Conservation (phyloP, 2,888 invertebrate genomes). For the Hydriomena furcata region DNA sequence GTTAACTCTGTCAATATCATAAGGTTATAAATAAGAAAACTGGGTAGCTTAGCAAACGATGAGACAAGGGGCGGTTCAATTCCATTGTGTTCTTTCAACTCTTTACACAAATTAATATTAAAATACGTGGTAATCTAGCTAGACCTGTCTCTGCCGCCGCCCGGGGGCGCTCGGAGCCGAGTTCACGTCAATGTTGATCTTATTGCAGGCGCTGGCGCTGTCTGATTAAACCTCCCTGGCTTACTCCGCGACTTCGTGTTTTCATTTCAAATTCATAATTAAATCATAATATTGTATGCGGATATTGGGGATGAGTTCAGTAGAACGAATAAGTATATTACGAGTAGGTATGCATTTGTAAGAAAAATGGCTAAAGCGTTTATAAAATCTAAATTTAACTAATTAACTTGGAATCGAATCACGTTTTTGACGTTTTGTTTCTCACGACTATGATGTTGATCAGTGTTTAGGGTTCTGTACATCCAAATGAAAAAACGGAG, state of each 20-base stretch:
- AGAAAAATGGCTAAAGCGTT: background rate
- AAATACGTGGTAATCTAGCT: constrained; percentile 68
- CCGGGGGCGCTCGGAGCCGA: constrained; percentile 34
- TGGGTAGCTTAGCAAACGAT: constrained; percentile 51
- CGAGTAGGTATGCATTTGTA: too few species aligned
- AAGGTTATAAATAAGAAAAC: constrained; percentile 42
- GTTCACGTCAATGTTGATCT: constrained; percentile 65
- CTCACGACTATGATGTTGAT: too few species aligned
- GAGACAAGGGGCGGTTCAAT: constrained; percentile 52
- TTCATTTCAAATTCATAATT: constrained; percentile 62
- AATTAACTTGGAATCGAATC: too few species aligned
- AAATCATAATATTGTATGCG: constrained; percentile 59
- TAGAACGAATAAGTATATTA: constrained; percentile 1
- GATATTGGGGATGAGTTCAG: constrained; percentile 32
- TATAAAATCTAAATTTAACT: too few species aligned
- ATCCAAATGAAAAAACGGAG: too few species aligned
- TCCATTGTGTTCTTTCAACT: constrained; percentile 62
- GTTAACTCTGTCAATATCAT: constrained; percentile 53
- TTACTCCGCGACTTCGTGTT: constrained; percentile 53
- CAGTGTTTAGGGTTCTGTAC: too few species aligned
- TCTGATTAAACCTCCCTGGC: constrained; percentile 63
- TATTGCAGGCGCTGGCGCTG: constrained; percentile 53
- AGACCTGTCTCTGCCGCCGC: constrained; percentile 40
- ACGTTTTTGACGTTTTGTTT: too few species aligned
- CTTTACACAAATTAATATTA: constrained; percentile 79